These are phyloP conservation scores for Apogon hyalosoma DNA, from an alignment of 2,797 vertebrate species.

Conservation along the genomic window DNA sequence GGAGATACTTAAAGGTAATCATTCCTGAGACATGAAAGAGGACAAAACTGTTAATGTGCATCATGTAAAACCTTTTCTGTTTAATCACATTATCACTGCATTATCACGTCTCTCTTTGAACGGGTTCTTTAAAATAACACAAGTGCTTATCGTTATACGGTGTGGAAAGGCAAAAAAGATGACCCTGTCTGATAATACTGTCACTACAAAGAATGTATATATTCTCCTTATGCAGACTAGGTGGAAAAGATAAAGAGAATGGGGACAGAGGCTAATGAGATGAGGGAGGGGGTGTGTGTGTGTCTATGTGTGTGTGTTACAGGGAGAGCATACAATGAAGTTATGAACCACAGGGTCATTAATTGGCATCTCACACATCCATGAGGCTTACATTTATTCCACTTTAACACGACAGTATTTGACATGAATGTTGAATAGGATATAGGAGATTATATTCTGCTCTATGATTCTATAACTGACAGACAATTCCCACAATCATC, in stretches of 20 bases:
- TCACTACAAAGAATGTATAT: constrained; percentile 79
- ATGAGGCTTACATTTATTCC: constrained; percentile 59
- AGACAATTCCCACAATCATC: constrained; percentile 51
- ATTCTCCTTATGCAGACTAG: constrained; percentile 74
- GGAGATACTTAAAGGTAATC: constrained; percentile 73
- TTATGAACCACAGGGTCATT: constrained; percentile 73
- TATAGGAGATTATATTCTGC: constrained; percentile 53
- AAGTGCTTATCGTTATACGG: constrained; percentile 71
- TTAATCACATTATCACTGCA: constrained; percentile 76
- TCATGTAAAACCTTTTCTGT: constrained; percentile 75
- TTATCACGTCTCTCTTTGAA: constrained; percentile 76
- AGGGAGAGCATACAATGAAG: constrained; percentile 39
- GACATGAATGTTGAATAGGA: constrained; percentile 61
- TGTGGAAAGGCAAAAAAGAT: constrained; percentile 66
- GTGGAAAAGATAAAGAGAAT: constrained; percentile 73
- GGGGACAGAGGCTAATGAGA: constrained; percentile 80
- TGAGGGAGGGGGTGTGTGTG: constrained; percentile 52
- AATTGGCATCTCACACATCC: constrained; percentile 70
- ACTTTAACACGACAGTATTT: constrained; percentile 49
- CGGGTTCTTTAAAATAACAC: constrained; percentile 79
- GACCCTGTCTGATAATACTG: constrained; percentile 75
- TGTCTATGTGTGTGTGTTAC: constrained; percentile 12
- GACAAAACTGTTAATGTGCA: constrained; percentile 78
- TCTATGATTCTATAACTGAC: constrained; percentile 41
- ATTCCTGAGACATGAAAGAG: constrained; percentile 70